Evolutionary conservation across 2,113 vertebrate species (phyloP), one percentile per base, ranked within the genome.

Genomic region (Lampris megalopsis): DNA sequence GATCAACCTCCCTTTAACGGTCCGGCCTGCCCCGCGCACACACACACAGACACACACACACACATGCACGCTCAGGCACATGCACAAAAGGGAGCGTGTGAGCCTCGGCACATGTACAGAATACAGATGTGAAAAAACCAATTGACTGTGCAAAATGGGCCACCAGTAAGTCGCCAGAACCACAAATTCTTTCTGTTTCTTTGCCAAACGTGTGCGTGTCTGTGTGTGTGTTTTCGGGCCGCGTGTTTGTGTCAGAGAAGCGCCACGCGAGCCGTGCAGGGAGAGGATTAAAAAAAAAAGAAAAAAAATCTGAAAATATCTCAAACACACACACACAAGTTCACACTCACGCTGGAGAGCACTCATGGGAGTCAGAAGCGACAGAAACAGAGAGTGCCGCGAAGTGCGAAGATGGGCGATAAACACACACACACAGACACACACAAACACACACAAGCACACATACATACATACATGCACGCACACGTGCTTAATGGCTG

Each of bases 341-440:
- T 88, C 75, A 82, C 87, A 85, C 86, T 75, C 52, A 57, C 7
- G 3, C 70, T 40, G 67, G 71, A 80, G 79, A 86, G 87, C 36
- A 82, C 89, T 88, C 89, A 72, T 77, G 88, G 90, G 91, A 90
- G 79, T 86, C 87, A 82, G 88, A 24, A 91, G 90, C 74, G 90
- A 91, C 90, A 81, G 85, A 81, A 89, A 87, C 86, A 85, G 8
- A 59, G 82, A 88, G 24, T 24, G 85, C 82, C 77, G 74, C 87
- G 86, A 81, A 89, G 91, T 86, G 84, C 86, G 85, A 90, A 89
- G 86, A 84, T 66, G 82, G 63, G 62, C 59, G 82, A 56, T 54
- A 13, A 40, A 4, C 81, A 40, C 53, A 40, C 64, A 57, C 54
- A 77, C 49, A 53, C 68, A 72, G 77, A 76, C 57, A 54, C 49